Base-by-base conservation (phyloP, 2,888 invertebrate genomes). In the Folsomia manolachei region DNA sequence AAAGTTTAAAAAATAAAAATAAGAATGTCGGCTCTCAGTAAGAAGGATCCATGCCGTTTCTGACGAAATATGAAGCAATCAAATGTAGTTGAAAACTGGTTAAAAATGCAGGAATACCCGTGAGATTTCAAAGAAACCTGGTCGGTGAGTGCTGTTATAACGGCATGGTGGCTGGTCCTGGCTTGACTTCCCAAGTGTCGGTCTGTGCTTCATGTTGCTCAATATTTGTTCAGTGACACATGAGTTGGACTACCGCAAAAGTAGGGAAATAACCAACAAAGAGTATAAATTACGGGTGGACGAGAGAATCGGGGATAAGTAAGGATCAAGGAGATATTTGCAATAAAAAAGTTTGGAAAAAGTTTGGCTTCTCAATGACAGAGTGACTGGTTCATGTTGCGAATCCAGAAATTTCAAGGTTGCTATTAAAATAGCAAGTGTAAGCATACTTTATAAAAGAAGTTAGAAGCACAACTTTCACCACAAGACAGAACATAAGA, bases 11-110 rank as follows among this genome's bases (percentile, higher is more conserved):
- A 39, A 39, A 14, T 39, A n/a, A 51, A 51, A 18, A 9, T 63
- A 9, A 11, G 25, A 7, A 27, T 52, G 66, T 66, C 66, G 66
- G 66, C 52, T 39, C 23, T 18, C 21, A 2, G 23, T 23, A 66
- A 52, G 14, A 11, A 19, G 27, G 52, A 52, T 27, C 25, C 66
- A 51, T 52, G 27, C 52, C 51, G 64, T 66, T 52, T 66, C 66
- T 66, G 66, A 66, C 52, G 53, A 66, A 66, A 52, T 66, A 66
- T 66, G 66, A 66, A 66, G 66, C 39, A 66, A 66, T 66, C 66
- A 66, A 66, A 66, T 66, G 19, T 52, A 52, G 66, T 52, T 66
- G 66, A 66, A 66, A 66, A 66, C 66, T 66, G 66, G 66, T 66
- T 66, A 66, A 66, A 62, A 66, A 66, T 66, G 66, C 19, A 52